Percentiles rank a stretch among this genome's conserved stretches.
Evolutionary conservation across 2,797 vertebrate genomes (phyloP).

Genomic region (Amazonetta brasiliensis): DNA sequence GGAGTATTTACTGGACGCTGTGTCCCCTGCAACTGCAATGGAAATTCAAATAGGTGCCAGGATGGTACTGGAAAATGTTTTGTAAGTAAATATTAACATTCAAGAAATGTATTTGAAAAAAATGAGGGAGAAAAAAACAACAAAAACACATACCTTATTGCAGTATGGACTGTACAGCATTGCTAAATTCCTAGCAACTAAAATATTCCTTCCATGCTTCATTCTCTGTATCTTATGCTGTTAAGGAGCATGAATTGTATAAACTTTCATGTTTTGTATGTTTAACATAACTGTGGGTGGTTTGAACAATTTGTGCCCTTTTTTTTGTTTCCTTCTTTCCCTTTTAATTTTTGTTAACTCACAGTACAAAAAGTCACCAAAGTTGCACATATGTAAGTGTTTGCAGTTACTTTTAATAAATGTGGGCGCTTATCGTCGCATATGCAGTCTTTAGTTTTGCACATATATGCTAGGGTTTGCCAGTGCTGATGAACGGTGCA

Average conservation of each 20-base stretch:
- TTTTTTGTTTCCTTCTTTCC: neutral
- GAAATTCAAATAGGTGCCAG: conserved; percentile 87
- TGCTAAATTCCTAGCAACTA: neutral
- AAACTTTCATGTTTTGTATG: neutral
- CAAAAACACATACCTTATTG: neutral
- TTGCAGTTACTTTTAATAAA: neutral
- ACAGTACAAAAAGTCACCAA: neutral
- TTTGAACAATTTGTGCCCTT: neutral
- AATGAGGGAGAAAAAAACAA: accelerated
- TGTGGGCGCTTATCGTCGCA: neutral
- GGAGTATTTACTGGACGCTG: conserved; percentile 82
- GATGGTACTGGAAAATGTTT: conserved; percentile 89
- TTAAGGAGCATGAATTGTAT: neutral
- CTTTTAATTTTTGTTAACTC: neutral
- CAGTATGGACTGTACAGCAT: neutral
- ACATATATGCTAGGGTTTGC: neutral
- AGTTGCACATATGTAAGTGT: neutral
- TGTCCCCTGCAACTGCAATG: conserved; percentile 89
- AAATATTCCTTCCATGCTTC: neutral
- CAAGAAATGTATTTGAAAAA: neutral
- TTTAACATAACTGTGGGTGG: neutral
- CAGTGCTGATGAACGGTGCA: neutral
- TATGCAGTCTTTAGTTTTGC: neutral
- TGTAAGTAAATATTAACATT: conserved; percentile 83
- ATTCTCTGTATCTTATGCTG: neutral